Evolutionary conservation across 2,113 vertebrate species (phyloP), one percentile per base, ranked within the genome.

Genomic region (Felis chaus): DNA sequence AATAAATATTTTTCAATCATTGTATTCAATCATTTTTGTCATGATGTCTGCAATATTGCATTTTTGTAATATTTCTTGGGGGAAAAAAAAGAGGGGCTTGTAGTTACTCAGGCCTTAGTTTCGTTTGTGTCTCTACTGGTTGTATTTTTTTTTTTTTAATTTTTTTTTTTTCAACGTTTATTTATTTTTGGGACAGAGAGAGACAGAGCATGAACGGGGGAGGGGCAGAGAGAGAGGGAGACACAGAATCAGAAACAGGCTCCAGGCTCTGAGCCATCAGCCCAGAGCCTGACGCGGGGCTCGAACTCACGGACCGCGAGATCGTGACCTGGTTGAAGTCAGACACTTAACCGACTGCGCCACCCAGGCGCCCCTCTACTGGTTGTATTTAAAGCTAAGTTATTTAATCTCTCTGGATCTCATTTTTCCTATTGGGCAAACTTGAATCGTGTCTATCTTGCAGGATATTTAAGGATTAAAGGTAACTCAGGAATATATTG

Each of bases 401-500:
- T 91, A 83, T n/a, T 69, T 69, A 76, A 53, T 94, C n/a, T 94
- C 57, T 61, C 55, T 45, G 19, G 63, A 87, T 94, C 14, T 91
- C 91, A 80, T 91, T 81, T 94, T 86, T 18, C 9, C 27, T 27
- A 21, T 12, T 57, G 45, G 31, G 31, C 50, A 87, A 91, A 66
- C 2, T 31, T 96, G 48, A 82, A 41, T 76, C 50, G 36, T 61
- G 31, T 86, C 36, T 66, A 68, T 41, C 14, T 94, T 33, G 31
- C 3, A 76, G 25, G 74, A 74, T 39, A 87, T 94, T 91, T 94
- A 91, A 94, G 33, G 33, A 76, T 88, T 87, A 82, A 81, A 48
- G 18, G 33, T 73, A 45, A 88, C 13, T 39, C 27, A 88, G 6
- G 16, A 66, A 86, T 74, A 87, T 82, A 80, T 71, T 53, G 45